Percentiles rank a stretch among this genome's conserved stretches.
These are phyloP conservation scores for Melanchra persicariae DNA, from an alignment of 2,888 invertebrate species.

Conservation along the genomic window DNA sequence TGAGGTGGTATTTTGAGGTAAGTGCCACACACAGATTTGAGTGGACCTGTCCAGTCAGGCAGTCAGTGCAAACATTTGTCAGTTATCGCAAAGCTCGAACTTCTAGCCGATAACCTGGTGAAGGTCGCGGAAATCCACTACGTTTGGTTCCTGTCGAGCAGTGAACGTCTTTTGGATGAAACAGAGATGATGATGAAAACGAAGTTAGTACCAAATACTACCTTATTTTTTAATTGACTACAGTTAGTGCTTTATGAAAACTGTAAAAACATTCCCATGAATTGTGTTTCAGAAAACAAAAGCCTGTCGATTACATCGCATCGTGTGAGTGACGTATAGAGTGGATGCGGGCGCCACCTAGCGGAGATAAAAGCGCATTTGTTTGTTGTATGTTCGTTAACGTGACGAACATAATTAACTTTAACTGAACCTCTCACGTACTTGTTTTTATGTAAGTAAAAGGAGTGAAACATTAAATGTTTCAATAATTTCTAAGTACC, in stretches of 20 bases:
- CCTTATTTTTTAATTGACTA: neutral
- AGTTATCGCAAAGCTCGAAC: too few species aligned
- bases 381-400: conserved; percentile 25
- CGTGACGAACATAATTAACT: conserved; percentile 10
- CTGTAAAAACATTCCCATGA: neutral
- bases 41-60: too few species aligned
- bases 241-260: neutral
- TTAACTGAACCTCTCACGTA: conserved; percentile 12
- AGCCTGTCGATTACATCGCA: conserved; percentile 1
- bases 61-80: too few species aligned
- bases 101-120: too few species aligned
- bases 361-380: conserved; percentile 32
- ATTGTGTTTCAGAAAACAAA: conserved; percentile 29
- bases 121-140: neutral
- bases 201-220: neutral
- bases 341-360: conserved; percentile 48
- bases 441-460: too few species aligned
- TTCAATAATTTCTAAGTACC: too few species aligned
- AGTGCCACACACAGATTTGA: too few species aligned
- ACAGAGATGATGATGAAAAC: too few species aligned
- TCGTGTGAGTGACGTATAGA: conserved; percentile 40
- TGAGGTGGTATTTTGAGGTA: too few species aligned
- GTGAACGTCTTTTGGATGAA: neutral
- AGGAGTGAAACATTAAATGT: too few species aligned
- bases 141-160: too few species aligned